These are phyloP conservation scores for Catalaphyllia jardinei DNA, from an alignment of 64 coral and sea anemone species.

Conservation along the genomic window DNA sequence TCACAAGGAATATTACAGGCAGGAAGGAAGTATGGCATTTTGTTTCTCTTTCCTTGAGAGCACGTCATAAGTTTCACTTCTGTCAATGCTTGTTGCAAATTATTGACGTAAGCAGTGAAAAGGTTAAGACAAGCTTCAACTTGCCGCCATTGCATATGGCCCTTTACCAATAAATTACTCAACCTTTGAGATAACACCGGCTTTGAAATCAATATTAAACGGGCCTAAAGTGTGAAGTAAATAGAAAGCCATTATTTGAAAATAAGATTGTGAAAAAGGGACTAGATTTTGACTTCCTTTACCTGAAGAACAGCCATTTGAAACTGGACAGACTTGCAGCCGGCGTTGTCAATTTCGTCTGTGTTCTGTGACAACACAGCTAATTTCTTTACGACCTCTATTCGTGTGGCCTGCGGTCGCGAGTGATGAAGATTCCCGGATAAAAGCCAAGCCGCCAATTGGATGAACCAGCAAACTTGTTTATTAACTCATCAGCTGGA, in stretches of 20 bases:
- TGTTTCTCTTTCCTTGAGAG: neutral
- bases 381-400: constrained; percentile 63
- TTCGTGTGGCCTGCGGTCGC: constrained; percentile 75
- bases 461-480: constrained; percentile 61
- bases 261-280: constrained; percentile 21
- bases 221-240: constrained; percentile 9
- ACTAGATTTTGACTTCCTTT: constrained; percentile 57
- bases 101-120: constrained; percentile 31
- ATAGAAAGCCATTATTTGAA: constrained; percentile 32
- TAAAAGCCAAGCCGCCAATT: constrained; percentile 62
- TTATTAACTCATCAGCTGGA: constrained; percentile 88
- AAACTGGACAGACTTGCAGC: constrained; percentile 50
- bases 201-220: constrained; percentile 42
- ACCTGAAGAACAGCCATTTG: constrained; percentile 90
- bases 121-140: constrained; percentile 17
- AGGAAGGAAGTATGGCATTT: constrained; percentile 19
- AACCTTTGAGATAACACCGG: constrained; percentile 18
- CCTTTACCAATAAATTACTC: constrained; percentile 49
- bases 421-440: constrained; percentile 73
- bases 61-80: constrained; percentile 28
- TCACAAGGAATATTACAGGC: constrained; percentile 24
- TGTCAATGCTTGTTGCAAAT: constrained; percentile 39
- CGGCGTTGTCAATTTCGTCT: constrained; percentile 32
- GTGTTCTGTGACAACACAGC: constrained; percentile 48
- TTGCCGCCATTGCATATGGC: constrained; percentile 39